Evolutionary conservation across 2,888 invertebrate genomes (phyloP).

Genomic region (Plutella xylostella): DNA sequence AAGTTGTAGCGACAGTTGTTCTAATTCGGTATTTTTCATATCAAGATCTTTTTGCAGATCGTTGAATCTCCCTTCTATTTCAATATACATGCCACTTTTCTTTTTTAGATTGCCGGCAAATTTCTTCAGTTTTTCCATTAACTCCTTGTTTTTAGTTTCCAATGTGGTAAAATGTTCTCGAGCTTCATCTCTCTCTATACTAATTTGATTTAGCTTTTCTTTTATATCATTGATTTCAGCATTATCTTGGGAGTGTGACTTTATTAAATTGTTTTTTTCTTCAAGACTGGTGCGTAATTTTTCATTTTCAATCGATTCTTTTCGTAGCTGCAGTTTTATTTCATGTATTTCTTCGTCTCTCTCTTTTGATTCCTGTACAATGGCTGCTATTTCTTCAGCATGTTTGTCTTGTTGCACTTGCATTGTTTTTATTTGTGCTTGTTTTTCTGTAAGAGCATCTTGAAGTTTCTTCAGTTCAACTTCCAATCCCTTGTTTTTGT

Average conservation of each 20-base stretch:
- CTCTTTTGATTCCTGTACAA: constrained; percentile 58
- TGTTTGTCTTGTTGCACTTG: constrained; percentile 57
- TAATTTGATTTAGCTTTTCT: constrained; percentile 41
- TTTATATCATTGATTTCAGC: constrained; percentile 49
- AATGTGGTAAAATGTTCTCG: constrained; percentile 42
- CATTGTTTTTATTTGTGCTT: constrained; percentile 52
- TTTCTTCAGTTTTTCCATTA: constrained; percentile 83
- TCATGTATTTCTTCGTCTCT: constrained; percentile 68
- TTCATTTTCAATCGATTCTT: constrained; percentile 73
- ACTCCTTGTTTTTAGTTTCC: constrained; percentile 75
- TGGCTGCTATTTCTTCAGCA: constrained; percentile 52
- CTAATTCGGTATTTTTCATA: constrained; percentile 37
- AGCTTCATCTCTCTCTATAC: constrained; percentile 50
- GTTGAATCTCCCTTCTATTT: constrained; percentile 69
- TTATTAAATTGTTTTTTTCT: constrained; percentile 57
- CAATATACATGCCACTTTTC: constrained; percentile 73
- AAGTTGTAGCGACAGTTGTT: constrained; percentile 41
- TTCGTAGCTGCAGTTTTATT: constrained; percentile 62
- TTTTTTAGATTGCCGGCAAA: constrained; percentile 82
- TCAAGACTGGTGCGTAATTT: constrained; percentile 71
- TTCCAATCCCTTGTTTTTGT: constrained; percentile 38
- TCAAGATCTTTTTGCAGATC: constrained; percentile 43
- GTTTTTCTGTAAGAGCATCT: constrained; percentile 52
- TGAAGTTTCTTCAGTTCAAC: constrained; percentile 48
- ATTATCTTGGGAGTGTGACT: constrained; percentile 59